Evolutionary conservation across 2,113 vertebrate species (phyloP).

Genomic region (Rutilus rutilus): DNA sequence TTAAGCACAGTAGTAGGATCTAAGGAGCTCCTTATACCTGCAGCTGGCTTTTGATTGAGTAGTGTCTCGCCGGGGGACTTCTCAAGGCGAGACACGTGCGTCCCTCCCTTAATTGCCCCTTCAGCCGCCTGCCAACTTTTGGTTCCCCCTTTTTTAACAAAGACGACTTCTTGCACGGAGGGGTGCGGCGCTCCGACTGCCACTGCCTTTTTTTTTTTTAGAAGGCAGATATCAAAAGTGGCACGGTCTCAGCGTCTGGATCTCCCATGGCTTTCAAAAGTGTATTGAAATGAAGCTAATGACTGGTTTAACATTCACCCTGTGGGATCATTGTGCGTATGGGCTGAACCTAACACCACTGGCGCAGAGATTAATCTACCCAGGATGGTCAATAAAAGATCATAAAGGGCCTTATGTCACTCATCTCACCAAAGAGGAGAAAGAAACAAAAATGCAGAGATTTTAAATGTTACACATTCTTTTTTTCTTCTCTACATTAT

Average conservation of each 20-base stretch:
- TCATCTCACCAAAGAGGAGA: conserved; percentile 25
- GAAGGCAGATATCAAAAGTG: conserved; percentile 40
- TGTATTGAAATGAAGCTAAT: conserved; percentile 68
- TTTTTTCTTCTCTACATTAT: not conserved
- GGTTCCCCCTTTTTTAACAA: conserved; percentile 24
- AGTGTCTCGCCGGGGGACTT: conserved; percentile 65
- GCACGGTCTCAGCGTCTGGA: not conserved
- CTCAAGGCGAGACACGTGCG: conserved; percentile 68
- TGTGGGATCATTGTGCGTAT: conserved; percentile 33
- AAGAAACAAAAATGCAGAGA: not conserved
- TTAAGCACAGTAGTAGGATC: conserved; percentile 39
- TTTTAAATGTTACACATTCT: too few relatives aligned
- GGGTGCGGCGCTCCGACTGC: not conserved
- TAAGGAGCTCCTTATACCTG: conserved; percentile 62
- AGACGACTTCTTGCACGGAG: conserved; percentile 18
- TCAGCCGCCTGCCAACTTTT: conserved; percentile 63
- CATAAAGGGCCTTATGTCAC: conserved; percentile 37
- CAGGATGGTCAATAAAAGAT: conserved; percentile 13
- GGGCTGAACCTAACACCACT: conserved; percentile 1
- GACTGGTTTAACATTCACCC: conserved; percentile 51
- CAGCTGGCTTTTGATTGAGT: conserved; percentile 77
- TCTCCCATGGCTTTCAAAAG: conserved; percentile 68
- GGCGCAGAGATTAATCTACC: not conserved
- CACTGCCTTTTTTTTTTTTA: not conserved
- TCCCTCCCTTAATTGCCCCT: conserved; percentile 72